Evolutionary conservation across 2,888 invertebrate genomes (phyloP).

Genomic region (Hemithea aestivaria): DNA sequence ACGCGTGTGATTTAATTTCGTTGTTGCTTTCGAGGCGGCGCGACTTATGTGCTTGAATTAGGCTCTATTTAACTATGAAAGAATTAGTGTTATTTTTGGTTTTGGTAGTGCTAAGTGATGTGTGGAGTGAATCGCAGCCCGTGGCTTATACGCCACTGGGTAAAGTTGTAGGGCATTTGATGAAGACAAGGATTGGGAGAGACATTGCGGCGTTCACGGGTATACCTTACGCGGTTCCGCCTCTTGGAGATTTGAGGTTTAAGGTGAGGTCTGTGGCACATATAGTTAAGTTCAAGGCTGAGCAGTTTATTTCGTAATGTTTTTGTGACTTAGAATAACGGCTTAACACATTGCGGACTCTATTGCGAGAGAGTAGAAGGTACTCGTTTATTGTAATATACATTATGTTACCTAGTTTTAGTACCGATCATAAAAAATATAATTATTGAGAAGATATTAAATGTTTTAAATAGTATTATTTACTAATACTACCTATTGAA

Average conservation of each 20-base stretch:
- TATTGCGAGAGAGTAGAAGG: too few species aligned
- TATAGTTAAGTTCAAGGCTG: too few species aligned
- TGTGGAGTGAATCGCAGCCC: slow-evolving; percentile 37
- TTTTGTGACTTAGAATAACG: too few species aligned
- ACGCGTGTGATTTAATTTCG: slow-evolving; percentile 43
- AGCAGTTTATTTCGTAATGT: too few species aligned
- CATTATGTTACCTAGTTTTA: too few species aligned
- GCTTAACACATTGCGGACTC: too few species aligned
- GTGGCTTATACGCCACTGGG: slow-evolving; percentile 67
- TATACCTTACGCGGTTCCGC: slow-evolving; percentile 82
- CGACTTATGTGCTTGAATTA: slow-evolving; percentile 34
- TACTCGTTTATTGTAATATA: too few species aligned
- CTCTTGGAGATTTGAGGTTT: slow-evolving; percentile 81
- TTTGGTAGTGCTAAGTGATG: slow-evolving; percentile 25
- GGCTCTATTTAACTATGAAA: slow-evolving; percentile 25
- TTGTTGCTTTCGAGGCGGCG: slow-evolving; percentile 39
- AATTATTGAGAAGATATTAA: too few species aligned
- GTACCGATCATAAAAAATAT: too few species aligned
- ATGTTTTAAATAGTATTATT: too few species aligned
- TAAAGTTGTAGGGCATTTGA: slow-evolving; percentile 72
- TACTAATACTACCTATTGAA: too few species aligned
- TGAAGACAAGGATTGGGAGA: slow-evolving; percentile 77
- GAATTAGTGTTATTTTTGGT: slow-evolving; percentile 14
- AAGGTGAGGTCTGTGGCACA: slow-evolving; percentile 60
- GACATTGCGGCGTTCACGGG: slow-evolving; percentile 81